Evolutionary conservation across 2,797 vertebrate species (phyloP).

Genomic region (Meda fulgida): DNA sequence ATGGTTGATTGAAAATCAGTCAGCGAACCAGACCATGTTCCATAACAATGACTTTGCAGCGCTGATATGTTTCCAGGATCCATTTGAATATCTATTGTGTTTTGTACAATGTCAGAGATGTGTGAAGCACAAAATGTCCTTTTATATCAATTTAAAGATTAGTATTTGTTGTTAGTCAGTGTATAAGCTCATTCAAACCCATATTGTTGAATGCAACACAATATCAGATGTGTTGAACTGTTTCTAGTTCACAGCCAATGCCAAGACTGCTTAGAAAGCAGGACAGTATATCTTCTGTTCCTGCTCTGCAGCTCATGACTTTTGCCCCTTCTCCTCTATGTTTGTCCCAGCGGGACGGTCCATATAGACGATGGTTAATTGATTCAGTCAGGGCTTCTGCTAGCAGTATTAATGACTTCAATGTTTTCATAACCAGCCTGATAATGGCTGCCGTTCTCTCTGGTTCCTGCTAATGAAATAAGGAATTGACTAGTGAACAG

Average conservation of each 20-base stretch:
- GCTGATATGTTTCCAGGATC: background rate
- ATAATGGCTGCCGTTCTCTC: constrained; percentile 42
- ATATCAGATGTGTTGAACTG: background rate
- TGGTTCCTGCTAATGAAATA: constrained; percentile 46
- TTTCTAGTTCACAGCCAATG: background rate
- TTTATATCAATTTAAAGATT: background rate
- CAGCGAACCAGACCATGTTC: background rate
- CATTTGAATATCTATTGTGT: background rate
- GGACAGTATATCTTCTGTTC: constrained; percentile 49
- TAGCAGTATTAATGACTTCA: constrained; percentile 55
- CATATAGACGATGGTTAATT: constrained; percentile 40
- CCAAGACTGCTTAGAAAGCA: background rate
- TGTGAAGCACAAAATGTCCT: background rate
- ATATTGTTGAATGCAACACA: background rate
- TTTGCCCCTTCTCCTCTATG: constrained; percentile 36
- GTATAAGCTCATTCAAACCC: background rate
- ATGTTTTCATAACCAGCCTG: constrained; percentile 48
- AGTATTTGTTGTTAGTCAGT: background rate
- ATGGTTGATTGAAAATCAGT: background rate
- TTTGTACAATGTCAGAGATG: background rate
- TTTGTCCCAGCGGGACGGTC: constrained; percentile 33
- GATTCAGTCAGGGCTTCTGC: constrained; percentile 49
- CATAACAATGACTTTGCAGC: constrained; percentile 3
- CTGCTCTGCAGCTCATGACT: constrained; percentile 33
- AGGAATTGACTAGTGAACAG: constrained; percentile 17